Base-by-base conservation (phyloP, 2,113 vertebrate species). In the Morone saxatilis region DNA sequence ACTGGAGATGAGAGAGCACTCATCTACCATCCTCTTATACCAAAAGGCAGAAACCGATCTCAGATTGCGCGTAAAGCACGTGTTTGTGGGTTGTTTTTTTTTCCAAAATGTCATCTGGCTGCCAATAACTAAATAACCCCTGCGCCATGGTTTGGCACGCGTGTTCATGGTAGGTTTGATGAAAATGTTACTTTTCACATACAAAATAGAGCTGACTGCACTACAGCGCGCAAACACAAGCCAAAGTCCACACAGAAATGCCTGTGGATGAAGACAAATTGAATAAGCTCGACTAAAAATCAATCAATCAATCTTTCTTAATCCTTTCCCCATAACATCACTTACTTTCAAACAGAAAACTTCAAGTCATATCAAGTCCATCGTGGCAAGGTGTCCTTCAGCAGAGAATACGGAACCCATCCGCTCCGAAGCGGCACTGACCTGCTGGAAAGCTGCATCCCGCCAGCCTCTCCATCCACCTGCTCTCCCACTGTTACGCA, bases 401-500 rank as follows among this genome's bases (percentile, higher is more conserved):
- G 47, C 20, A 2, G 60, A 63, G 69, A 38, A 45, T 2, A 0
- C 2, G n/a, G 17, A 69, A 45, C 86, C 81, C 71, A 10, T 50
- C 53, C 65, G 65, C 47, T 75, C 65, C 63, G 22, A 7, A 66
- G 62, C 74, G 51, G 45, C 62, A 71, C 71, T n/a, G 80, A 72
- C 16, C 47, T 75, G 78, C 76, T 65, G 81, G 67, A 65, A 67
- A 71, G 59, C 84, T 67, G 65, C 88, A 88, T 92, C 75, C 56
- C 12, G 5, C 48, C 87, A 73, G 73, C 78, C 72, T 86, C 83
- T 87, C 87, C 86, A 88, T 93, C 82, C 93, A 94, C 89, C 92
- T 93, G 91, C 91, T 85, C 41, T 40, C 41, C 20, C 61, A 0
- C 16, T 1, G 67, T 86, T 88, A 88, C 91, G 92, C 90, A 76